Base-by-base conservation (phyloP, 1,140 invertebrate species). In the Batillaria attramentaria region DNA sequence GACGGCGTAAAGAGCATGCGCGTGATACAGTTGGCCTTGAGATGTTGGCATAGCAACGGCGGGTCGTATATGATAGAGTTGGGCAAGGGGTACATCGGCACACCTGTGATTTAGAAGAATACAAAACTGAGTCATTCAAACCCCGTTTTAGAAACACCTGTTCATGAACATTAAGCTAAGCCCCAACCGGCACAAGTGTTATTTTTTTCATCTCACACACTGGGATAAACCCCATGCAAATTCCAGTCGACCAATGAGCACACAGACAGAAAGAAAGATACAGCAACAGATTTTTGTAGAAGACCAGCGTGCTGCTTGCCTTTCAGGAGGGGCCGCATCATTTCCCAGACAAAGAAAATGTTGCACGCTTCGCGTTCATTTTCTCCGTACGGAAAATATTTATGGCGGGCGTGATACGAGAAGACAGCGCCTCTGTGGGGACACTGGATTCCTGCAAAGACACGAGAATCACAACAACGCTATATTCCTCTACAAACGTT, bases 301-400 rank as follows among this genome's bases (percentile, higher is more conserved):
- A 35, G 70, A 42, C 18, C 41, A 72, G n/a, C 13, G 8, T n/a
- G 43, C 42, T 72, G 46, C 42, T 28, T 83, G 87, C 89, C 91
- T 87, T 91, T 90, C 0, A 91, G 75, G 10, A 92, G 83, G 66
- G 91, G 91, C 50, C 91, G 80, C 35, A 92, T 81, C 84, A 92
- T 84, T 86, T 92, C 91, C 91, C 91, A 92, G 1, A 90, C 86
- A 84, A 92, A 92, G 85, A 92, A 92, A 16, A 92, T 89, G 82
- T 92, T 92, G 74, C 89, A 91, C 6, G 91, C 91, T 39, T 91
- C 91, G 73, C 88, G 86, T 39, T 92, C 90, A 50, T 88, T 85
- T 13, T 86, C 81, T 8, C 76, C 33, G 76, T 91, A 92, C 10
- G 91, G 91, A 79, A 88, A 92, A 13, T 75, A 68, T 10, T 83